phyloP scores from a whole-genome alignment of 1,140 invertebrate genomes.

The Mycetomoellerius zeteki region DNA sequence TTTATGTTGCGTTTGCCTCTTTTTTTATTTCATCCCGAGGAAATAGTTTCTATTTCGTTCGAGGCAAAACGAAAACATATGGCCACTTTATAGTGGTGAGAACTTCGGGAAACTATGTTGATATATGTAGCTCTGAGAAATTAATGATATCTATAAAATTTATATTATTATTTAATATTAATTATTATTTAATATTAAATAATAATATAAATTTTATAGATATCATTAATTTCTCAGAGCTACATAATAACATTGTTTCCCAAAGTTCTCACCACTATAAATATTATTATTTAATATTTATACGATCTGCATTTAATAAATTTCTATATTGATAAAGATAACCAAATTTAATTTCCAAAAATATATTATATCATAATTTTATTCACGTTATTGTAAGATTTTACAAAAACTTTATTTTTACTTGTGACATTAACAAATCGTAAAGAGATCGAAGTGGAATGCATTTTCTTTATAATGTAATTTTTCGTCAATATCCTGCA shows the following conservation, averaged over 20 bases:
- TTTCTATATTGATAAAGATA: not conserved
- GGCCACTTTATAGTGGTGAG: not conserved
- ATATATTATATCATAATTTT: not conserved
- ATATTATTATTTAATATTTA: not conserved
- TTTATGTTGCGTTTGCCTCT: constrained; percentile 56
- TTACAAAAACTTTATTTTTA: not conserved
- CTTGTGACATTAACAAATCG: not conserved
- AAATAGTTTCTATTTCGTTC: not conserved
- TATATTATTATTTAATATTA: not conserved
- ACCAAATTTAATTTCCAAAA: not conserved
- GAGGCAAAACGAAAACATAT: not conserved
- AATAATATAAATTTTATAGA: no score
- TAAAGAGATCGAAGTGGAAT: not conserved
- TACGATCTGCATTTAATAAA: not conserved
- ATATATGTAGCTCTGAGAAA: not conserved
- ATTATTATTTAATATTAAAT: no score
- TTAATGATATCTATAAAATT: not conserved
- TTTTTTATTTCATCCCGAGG: constrained; percentile 7
- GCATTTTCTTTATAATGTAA: constrained; percentile 5
- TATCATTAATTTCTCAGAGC: no score
- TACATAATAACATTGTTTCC: no score
- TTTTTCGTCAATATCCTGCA: not conserved
- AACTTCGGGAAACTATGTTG: not conserved
- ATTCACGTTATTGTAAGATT: not conserved
- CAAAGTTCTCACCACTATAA: no score